phyloP scores from a whole-genome alignment of 2,797 vertebrate genomes.

The Tolypeutes matacus region DNA sequence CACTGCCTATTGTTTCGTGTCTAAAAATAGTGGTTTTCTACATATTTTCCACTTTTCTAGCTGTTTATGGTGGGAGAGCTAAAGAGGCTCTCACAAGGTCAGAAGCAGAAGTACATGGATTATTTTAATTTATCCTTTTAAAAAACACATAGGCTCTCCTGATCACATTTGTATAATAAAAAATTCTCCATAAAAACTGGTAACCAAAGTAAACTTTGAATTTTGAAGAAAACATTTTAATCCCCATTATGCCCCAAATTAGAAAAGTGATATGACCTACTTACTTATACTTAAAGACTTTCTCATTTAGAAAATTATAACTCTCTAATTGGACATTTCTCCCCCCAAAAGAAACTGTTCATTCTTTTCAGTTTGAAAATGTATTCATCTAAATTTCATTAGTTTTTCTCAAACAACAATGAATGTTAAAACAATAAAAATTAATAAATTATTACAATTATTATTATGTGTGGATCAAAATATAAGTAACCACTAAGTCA shows the following conservation, averaged over 20 bases:
- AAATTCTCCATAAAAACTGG: conserved; percentile 47
- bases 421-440: background rate
- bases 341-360: conserved; percentile 23
- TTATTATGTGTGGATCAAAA: conserved; percentile 59
- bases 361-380: conserved; percentile 64
- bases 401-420: conserved; percentile 50
- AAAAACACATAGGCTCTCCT: background rate
- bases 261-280: background rate
- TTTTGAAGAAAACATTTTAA: background rate
- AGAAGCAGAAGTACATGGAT: conserved; percentile 10
- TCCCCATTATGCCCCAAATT: background rate
- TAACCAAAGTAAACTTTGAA: conserved; percentile 37
- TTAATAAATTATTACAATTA: conserved; percentile 57
- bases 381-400: conserved; percentile 33
- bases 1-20: background rate
- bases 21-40: conserved; percentile 8
- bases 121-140: conserved; percentile 42
- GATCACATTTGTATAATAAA: conserved; percentile 9
- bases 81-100: background rate
- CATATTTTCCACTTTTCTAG: background rate
- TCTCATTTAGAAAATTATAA: conserved; percentile 53
- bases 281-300: conserved; percentile 2
- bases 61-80: background rate
- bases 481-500: conserved; percentile 35
- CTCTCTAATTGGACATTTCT: background rate